phyloP scores from a whole-genome alignment of 2,888 invertebrate genomes.

The Tineola bisselliella region DNA sequence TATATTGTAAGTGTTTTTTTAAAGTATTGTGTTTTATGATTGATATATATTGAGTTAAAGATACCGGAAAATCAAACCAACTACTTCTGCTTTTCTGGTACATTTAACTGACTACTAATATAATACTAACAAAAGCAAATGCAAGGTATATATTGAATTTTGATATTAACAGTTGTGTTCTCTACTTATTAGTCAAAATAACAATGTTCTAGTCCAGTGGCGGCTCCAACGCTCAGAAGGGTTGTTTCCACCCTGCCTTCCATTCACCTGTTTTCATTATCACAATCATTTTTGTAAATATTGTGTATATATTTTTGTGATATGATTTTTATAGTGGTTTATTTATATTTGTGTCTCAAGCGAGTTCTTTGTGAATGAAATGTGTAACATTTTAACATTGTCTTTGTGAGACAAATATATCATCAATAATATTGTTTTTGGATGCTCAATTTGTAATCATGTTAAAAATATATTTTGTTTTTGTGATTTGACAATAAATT shows the following conservation, averaged over 20 bases:
- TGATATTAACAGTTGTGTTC: constrained; percentile 21
- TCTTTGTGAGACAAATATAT: not conserved
- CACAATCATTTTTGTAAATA: too few relatives aligned
- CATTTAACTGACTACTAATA: too few relatives aligned
- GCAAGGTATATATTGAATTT: too few relatives aligned
- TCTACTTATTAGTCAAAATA: constrained; percentile 17
- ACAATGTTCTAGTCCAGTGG: not conserved
- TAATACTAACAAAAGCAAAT: too few relatives aligned
- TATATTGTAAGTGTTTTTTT: not conserved
- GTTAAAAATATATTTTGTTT: not conserved
- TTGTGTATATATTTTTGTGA: not conserved
- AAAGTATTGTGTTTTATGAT: too few relatives aligned
- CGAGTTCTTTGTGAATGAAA: not conserved
- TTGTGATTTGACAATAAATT: constrained; percentile 3
- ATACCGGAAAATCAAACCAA: too few relatives aligned
- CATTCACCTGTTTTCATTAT: too few relatives aligned
- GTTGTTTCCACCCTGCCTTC: too few relatives aligned
- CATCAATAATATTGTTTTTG: not conserved
- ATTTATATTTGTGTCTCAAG: too few relatives aligned
- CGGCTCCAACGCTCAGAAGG: not conserved
- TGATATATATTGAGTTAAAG: too few relatives aligned
- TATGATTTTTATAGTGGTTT: not conserved
- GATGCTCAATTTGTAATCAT: not conserved
- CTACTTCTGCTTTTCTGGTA: too few relatives aligned
- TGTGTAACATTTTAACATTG: not conserved